phyloP scores from a whole-genome alignment of 2,113 vertebrate species.

The Limnothrissa miodon region DNA sequence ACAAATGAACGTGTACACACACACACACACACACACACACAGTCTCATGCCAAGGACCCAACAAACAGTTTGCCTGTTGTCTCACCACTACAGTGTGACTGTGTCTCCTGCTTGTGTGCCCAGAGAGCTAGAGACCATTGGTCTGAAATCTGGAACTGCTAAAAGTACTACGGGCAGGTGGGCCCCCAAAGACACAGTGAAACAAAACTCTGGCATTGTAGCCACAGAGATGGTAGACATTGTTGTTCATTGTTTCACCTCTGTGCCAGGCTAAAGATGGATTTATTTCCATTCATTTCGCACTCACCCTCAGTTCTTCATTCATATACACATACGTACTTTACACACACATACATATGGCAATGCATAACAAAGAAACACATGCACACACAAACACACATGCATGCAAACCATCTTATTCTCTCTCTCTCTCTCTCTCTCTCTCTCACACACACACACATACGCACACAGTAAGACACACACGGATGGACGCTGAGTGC shows the following conservation, averaged over 20 bases:
- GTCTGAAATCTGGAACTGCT: neutral
- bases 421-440: constrained; percentile 6
- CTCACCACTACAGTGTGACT: neutral
- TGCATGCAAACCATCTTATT: constrained; percentile 31
- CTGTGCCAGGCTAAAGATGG: neutral
- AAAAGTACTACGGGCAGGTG: neutral
- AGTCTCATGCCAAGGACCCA: neutral
- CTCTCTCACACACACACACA: neutral
- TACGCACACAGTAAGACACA: neutral
- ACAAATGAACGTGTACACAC: neutral
- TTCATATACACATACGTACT: neutral
- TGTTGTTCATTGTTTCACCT: neutral
- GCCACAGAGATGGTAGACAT: neutral
- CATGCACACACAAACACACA: constrained; percentile 13
- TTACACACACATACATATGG: neutral
- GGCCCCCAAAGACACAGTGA: neutral
- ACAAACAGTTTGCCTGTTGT: neutral
- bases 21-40: neutral
- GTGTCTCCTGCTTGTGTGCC: neutral
- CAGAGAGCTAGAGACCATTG: neutral
- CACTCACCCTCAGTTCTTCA: neutral
- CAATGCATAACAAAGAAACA: constrained; percentile 16
- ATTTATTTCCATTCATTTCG: neutral
- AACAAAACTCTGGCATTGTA: neutral
- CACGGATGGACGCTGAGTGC: neutral